Evolutionary conservation across 1,140 invertebrate species (phyloP), one percentile per base, ranked within the genome.

Genomic region (Oppia nitens): DNA sequence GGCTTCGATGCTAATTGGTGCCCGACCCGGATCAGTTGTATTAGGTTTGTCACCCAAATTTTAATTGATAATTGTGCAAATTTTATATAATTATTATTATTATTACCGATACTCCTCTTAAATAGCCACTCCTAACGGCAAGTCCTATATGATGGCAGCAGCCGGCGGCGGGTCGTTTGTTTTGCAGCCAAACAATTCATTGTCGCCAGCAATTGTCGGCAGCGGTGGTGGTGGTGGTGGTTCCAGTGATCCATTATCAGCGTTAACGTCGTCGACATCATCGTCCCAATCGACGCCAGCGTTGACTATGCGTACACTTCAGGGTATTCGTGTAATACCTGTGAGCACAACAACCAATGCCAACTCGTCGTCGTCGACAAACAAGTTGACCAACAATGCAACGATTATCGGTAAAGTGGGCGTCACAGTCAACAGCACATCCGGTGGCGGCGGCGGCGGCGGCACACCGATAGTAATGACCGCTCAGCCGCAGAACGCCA

Each of bases 81-180:
- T n/a, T n/a, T n/a, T n/a, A n/a, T n/a, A n/a, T n/a, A n/a, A n/a
- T n/a, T n/a, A n/a, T 6, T 9, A 50, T 21, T 21, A 50, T 20
- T 9, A 21, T 50, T 21, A 50, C 6, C 49, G 20, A 50, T 14
- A 47, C 45, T 47, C 12, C 12, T 47, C 12, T n/a, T 47, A 12
- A 47, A 47, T 14, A 47, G n/a, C 12, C 45, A 14, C 23, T 23
- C 23, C 23, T 14, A 24, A 12, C 11, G 53, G 53, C 17, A 55
- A 56, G 40, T 48, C 29, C 14, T 56, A 56, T 24, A 56, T 56
- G 55, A 56, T 56, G 55, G 55, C 55, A 56, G 55, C 55, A 56
- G 26, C 55, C 20, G 23, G 4, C 11, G 45, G 55, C 29, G 55
- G 45, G 3, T 48, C 14, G 4, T 11, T 49, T 54, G 28, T 54